Base-by-base conservation (phyloP, 2,888 invertebrate genomes). In the Drosophila putrida region DNA sequence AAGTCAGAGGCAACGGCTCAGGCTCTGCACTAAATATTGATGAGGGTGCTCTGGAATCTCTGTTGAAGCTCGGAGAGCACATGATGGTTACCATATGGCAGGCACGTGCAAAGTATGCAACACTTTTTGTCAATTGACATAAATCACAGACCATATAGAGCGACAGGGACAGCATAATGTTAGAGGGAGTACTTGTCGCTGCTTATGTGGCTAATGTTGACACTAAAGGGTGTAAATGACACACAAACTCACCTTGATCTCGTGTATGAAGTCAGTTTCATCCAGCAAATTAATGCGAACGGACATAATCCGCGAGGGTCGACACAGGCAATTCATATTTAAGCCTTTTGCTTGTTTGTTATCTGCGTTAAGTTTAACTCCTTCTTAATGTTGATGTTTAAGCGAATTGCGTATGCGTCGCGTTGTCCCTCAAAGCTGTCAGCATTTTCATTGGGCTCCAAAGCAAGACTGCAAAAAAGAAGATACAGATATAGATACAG, bases 221-320 rank as follows among this genome's bases (percentile, higher is more conserved):
- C 70, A 68, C 61, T 59, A 63, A 68, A 59, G 71, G 50, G 38
- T 53, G 63, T 44, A 53, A 53, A 64, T 68, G 55, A 51, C 35
- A 41, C 41, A 51, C 25, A 13, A 11, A 63, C 94, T 94, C 93
- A 97, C 97, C 95, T 96, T 96, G 90, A 97, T 95, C 93, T 98
- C 98, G 91, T 97, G 97, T 79, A 97, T 94, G 73, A 98, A 95
- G 92, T 98, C 97, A 90, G 97, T 95, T 91, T 97, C 97, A 92
- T 98, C 98, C 87, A 98, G 95, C 81, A 98, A 94, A 90, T 98
- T 95, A 88, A 98, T 96, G 93, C 97, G 97, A 93, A 93, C 93
- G 89, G 93, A 90, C 91, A 93, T 91, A 78, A 91, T 92, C 89
- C 92, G 92, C 70, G 93, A 92, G 61, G 93, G 92, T 80, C 93